A percentile compares a stretch with the other conserved stretches of the same genome.
These are phyloP conservation scores for Paramormyrops hopkinsi DNA, from an alignment of 2,797 vertebrate genomes.

Conservation along the genomic window DNA sequence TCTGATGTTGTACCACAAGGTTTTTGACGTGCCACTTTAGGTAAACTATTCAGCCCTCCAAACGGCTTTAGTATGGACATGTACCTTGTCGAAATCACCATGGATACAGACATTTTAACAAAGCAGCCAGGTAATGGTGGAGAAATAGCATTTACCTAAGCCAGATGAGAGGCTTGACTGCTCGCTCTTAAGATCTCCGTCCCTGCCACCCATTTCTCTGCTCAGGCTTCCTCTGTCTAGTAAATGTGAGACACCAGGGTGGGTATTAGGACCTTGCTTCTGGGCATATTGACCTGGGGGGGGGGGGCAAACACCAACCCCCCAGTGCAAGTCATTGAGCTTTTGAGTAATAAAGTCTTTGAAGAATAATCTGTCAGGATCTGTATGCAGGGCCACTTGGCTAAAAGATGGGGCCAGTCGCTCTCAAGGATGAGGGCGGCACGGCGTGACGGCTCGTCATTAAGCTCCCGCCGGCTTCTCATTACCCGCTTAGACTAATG, in stretches of 20 bases:
- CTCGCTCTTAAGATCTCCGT: not conserved
- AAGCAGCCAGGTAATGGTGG: not conserved
- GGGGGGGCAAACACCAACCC: no score
- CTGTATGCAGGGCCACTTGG: not conserved
- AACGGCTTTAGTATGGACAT: not conserved
- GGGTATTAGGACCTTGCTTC: not conserved
- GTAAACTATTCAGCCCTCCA: not conserved
- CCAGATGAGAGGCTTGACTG: not conserved
- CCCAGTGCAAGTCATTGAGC: not conserved
- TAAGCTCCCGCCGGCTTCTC: not conserved
- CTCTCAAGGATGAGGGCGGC: not conserved
- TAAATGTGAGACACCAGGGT: not conserved
- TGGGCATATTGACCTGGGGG: not conserved
- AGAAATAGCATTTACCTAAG: not conserved
- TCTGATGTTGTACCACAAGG: not conserved
- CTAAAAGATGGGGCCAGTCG: not conserved
- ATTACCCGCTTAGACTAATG: conserved; percentile 9
- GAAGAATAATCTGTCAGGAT: not conserved
- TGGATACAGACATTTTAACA: not conserved
- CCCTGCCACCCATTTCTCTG: not conserved
- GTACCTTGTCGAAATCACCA: not conserved
- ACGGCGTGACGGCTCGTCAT: no score
- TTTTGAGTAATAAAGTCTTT: not conserved
- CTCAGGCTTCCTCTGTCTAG: not conserved
- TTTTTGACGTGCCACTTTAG: not conserved